These are phyloP conservation scores for Antechinus flavipes DNA, from an alignment of 2,113 vertebrate species.

Conservation along the genomic window DNA sequence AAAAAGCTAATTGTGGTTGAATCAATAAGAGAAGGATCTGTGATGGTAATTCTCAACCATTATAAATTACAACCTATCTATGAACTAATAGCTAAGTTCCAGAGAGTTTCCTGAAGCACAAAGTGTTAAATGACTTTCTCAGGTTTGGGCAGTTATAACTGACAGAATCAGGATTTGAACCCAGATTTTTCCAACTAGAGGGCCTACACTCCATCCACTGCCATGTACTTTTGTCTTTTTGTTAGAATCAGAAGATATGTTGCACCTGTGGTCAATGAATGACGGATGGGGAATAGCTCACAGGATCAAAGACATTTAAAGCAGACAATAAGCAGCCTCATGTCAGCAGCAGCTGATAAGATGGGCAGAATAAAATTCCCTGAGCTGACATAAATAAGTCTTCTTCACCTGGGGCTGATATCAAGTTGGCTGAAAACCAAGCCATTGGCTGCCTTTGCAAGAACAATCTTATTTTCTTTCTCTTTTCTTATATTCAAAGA, in stretches of 20 bases:
- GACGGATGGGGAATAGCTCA: background rate
- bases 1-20: background rate
- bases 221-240: too few species aligned
- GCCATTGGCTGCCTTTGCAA: slow-evolving; percentile 1
- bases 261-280: background rate
- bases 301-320: slow-evolving; percentile 13
- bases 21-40: background rate
- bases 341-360: background rate
- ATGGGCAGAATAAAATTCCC: background rate
- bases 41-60: background rate
- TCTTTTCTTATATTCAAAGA: background rate
- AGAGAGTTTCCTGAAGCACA: background rate
- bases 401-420: slow-evolving; percentile 24
- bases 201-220: background rate
- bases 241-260: background rate
- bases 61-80: background rate
- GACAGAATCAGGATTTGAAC: background rate
- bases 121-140: background rate
- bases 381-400: background rate
- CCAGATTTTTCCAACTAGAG: background rate
- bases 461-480: slow-evolving; percentile 9
- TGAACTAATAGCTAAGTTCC: background rate
- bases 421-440: slow-evolving; percentile 44
- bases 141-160: background rate
- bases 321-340: background rate